Evolutionary conservation across 2,113 vertebrate species (phyloP), one percentile per base, ranked within the genome.

Genomic region (Onychostoma macrolepis): DNA sequence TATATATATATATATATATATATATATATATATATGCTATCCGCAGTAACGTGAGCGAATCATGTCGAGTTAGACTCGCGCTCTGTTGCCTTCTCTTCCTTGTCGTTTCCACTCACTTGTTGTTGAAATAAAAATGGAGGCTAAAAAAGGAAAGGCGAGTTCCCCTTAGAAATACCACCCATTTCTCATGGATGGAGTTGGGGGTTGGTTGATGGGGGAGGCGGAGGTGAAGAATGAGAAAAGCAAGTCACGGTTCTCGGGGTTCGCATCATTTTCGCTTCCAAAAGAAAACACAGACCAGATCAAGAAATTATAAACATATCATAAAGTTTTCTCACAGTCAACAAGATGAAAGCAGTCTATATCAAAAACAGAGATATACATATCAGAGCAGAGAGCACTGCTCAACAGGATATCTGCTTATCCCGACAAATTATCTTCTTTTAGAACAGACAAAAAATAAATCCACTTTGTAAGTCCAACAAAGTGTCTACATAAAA

Each of bases 61-160:
- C 17, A 10, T 19, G 24, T 77, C 45, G 13, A 77, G 79, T 56
- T 75, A 72, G n/a, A 84, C 77, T 72, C 61, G 56, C 63, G 67
- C 74, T 69, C 50, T 4, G 28, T 87, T 83, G 72, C 87, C 81
- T 69, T 83, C 87, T 84, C 87, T 80, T 65, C 45, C 85, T 85
- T 86, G 86, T 74, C 81, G 82, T 86, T 88, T 89, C 88, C 88
- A 84, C 88, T 91, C 88, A 90, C 92, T 91, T 91, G 90, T 89
- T 88, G 90, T 89, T 91, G 89, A 91, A 93, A 94, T 92, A 93
- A 93, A 93, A 94, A 94, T 93, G 92, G 94, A 94, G 93, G 91
- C 93, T 95, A 95, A 95, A 96, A 94, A 94, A 93, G 94, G 94
- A 94, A 94, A 95, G 91, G 92, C 92, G 94, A 93, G 93, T 93